A percentile compares a stretch with the other conserved stretches of the same genome.
Conservation (phyloP, 2,888 invertebrate genomes). For the Gastrophysa polygoni region DNA sequence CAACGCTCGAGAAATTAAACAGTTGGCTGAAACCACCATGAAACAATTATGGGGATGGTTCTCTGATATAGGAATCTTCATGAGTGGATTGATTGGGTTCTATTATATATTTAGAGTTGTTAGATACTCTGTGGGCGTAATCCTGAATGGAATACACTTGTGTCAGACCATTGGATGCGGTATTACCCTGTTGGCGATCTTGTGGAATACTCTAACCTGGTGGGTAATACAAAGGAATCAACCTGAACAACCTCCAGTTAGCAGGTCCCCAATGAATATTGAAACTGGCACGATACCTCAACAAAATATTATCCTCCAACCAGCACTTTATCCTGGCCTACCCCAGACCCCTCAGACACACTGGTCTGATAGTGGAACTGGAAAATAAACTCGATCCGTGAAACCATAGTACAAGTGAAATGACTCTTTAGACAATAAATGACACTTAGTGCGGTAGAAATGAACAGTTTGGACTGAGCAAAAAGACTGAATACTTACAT, state of each 20-base stretch:
- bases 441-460: neutral
- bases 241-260: too few species aligned
- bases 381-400: neutral
- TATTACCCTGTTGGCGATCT: slow-evolving; percentile 14
- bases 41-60: slow-evolving; percentile 29
- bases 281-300: neutral
- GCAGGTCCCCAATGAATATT: neutral
- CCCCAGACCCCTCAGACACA: neutral
- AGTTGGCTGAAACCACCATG: slow-evolving; percentile 22
- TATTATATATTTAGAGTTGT: slow-evolving; percentile 25
- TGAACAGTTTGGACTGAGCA: neutral
- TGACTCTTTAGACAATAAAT: neutral
- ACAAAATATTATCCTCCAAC: neutral
- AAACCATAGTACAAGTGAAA: neutral
- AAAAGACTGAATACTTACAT: neutral
- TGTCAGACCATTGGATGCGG: slow-evolving; percentile 25
- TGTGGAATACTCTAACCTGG: slow-evolving; percentile 22
- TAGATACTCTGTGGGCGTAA: slow-evolving; percentile 12
- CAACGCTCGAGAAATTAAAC: slow-evolving; percentile 23
- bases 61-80: slow-evolving; percentile 18
- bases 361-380: neutral
- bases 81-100: slow-evolving; percentile 26
- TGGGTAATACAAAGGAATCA: slow-evolving; percentile 17
- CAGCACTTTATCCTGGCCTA: neutral
- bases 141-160: slow-evolving; percentile 24